Conservation (phyloP, 2,888 invertebrate species). For the Thereva unica region DNA sequence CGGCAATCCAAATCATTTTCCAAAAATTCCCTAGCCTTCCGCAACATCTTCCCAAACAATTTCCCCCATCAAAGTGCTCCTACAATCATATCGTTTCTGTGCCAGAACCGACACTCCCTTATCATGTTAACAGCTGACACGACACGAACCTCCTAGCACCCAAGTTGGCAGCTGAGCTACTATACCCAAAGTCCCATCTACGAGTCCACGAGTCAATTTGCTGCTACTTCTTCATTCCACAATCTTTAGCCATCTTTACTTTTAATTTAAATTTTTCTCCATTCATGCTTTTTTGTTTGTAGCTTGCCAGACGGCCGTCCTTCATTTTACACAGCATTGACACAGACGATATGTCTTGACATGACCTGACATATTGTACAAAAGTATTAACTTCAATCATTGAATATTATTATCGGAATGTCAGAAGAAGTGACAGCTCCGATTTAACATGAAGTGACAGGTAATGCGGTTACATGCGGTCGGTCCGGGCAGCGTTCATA, state of each 20-base stretch:
- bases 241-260: slow-evolving; percentile 1
- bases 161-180: too few species aligned
- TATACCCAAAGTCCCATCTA: too few species aligned
- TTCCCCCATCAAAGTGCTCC: too few species aligned
- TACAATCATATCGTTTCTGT: too few species aligned
- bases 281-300: neutral
- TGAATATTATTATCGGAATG: slow-evolving; percentile 48
- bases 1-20: too few species aligned
- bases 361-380: slow-evolving; percentile 48
- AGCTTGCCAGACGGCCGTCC: slow-evolving; percentile 5
- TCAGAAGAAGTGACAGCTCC: slow-evolving; percentile 47
- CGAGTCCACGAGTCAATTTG: too few species aligned
- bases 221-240: too few species aligned
- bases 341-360: slow-evolving; percentile 42
- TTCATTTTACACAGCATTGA: slow-evolving; percentile 22
- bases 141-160: too few species aligned
- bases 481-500: slow-evolving; percentile 9
- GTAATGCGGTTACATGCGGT: slow-evolving; percentile 42
- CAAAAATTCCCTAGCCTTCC: too few species aligned
- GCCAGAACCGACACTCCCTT: too few species aligned
- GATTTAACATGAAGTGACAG: slow-evolving; percentile 47
- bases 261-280: slow-evolving; percentile 30
- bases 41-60: too few species aligned
- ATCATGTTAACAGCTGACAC: too few species aligned
- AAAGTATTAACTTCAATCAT: slow-evolving; percentile 49